Evolutionary conservation across 2,888 invertebrate species (phyloP), one percentile per base, ranked within the genome.

Genomic region (Folsomia manolachei): DNA sequence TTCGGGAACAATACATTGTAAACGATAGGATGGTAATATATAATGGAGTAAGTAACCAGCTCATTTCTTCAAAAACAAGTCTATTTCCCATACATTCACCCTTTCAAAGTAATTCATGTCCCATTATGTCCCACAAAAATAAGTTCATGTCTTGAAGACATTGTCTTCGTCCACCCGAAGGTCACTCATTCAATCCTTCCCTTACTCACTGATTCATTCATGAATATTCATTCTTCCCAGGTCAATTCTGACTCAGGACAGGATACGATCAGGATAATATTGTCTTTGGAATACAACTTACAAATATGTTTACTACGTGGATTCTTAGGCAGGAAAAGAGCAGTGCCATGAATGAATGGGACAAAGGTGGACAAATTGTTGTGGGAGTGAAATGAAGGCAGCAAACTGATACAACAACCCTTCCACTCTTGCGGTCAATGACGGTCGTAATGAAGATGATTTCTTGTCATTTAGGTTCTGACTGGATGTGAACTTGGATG

Each of bases 131-230:
- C n/a, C n/a, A n/a, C n/a, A n/a, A n/a, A n/a, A n/a, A n/a, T n/a
- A n/a, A n/a, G n/a, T 39, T 39, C 14, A 39, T 4, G 4, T 39
- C 39, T 39, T 39, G 39, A 39, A 39, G 39, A 39, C 4, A 39
- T 14, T n/a, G n/a, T n/a, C n/a, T n/a, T n/a, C n/a, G n/a, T n/a
- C 39, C 39, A 39, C 39, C 39, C 39, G 64, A 64, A 64, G 64
- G 64, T 27, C 64, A 64, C 27, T 64, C 64, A 27, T 64, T 39
- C 39, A 39, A 9, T 39, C 39, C n/a, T n/a, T 27, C 64, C 25
- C 27, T 64, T 27, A 27, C 27, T 39, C 39, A 39, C 14, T 39
- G 7, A 39, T 39, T 39, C 39, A 39, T 39, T 64, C 27, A 27
- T 64, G 27, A 11, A 14, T 23, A 64, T 64, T 64, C 64, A 64